These are phyloP conservation scores for Drosophila nr. fundita DNA, from an alignment of 2,888 invertebrate species.

Conservation along the genomic window DNA sequence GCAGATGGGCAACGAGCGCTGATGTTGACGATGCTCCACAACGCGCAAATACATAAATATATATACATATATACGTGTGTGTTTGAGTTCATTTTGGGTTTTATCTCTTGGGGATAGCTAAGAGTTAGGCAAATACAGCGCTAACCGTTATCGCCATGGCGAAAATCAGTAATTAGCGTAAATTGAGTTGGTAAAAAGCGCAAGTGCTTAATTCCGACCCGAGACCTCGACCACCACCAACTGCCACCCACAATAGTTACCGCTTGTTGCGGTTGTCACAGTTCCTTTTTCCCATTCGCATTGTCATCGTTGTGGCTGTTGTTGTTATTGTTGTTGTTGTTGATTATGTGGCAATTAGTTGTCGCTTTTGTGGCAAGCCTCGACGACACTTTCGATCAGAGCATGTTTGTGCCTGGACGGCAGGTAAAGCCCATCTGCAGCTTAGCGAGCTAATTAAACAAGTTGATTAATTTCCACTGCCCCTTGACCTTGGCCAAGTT, in stretches of 20 bases:
- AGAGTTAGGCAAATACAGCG: constrained; percentile 27
- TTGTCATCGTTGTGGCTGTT: constrained; percentile 5
- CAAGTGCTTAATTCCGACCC: constrained; percentile 64
- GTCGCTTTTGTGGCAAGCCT: constrained; percentile 70
- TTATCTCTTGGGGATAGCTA: constrained; percentile 28
- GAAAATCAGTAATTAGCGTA: constrained; percentile 79
- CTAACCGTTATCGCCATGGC: constrained; percentile 57
- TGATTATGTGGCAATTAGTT: constrained; percentile 79
- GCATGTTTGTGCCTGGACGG: constrained; percentile 51
- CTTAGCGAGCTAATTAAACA: constrained; percentile 73
- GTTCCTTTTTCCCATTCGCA: constrained; percentile 4
- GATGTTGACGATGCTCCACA: constrained; percentile 35
- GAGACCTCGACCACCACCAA: constrained; percentile 11
- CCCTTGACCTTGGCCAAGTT: constrained; percentile 56
- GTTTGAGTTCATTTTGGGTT: constrained; percentile 1
- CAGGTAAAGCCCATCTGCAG: constrained; percentile 45
- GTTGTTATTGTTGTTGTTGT: constrained; percentile 31
- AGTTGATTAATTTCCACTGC: constrained; percentile 62
- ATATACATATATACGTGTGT: neutral
- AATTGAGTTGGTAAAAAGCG: constrained; percentile 79
- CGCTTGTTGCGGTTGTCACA: constrained; percentile 49
- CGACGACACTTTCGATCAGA: constrained; percentile 54
- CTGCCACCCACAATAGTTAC: constrained; percentile 45
- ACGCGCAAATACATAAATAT: constrained; percentile 4
- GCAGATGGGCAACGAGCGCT: constrained; percentile 61